A percentile compares a stretch with the other conserved stretches of the same genome.
phyloP scores from a whole-genome alignment of 2,888 invertebrate genomes.

The Diarsia mendica region DNA sequence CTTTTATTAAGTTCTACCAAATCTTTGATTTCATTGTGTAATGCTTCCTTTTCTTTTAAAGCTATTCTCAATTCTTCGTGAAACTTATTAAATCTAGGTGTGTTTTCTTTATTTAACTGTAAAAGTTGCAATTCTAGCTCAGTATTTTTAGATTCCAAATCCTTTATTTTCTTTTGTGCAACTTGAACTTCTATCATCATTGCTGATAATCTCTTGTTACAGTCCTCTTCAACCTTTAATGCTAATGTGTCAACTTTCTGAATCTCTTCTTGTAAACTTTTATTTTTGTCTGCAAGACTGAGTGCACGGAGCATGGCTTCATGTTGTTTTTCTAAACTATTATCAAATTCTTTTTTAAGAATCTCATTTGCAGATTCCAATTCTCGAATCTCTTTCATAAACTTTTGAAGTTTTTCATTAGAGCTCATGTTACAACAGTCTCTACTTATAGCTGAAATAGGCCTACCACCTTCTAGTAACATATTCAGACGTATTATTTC shows the following conservation, averaged over 20 bases:
- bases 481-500: slow-evolving; percentile 93
- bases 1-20: slow-evolving; percentile 86
- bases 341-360: slow-evolving; percentile 87
- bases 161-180: slow-evolving; percentile 90
- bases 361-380: slow-evolving; percentile 90
- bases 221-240: slow-evolving; percentile 94
- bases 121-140: slow-evolving; percentile 91
- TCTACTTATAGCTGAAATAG: slow-evolving; percentile 91
- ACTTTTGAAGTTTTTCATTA: slow-evolving; percentile 89
- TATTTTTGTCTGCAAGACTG: slow-evolving; percentile 93
- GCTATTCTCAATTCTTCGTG: slow-evolving; percentile 76
- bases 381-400: slow-evolving; percentile 90
- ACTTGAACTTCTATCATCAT: slow-evolving; percentile 91
- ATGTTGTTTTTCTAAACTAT: slow-evolving; percentile 92
- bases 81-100: slow-evolving; percentile 66
- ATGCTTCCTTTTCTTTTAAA: slow-evolving; percentile 82
- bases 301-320: slow-evolving; percentile 95
- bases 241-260: slow-evolving; percentile 94
- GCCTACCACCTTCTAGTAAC: slow-evolving; percentile 93
- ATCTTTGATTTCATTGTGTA: slow-evolving; percentile 86
- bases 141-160: slow-evolving; percentile 80
- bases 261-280: slow-evolving; percentile 92
- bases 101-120: slow-evolving; percentile 65
- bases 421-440: slow-evolving; percentile 92
- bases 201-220: slow-evolving; percentile 92